These are phyloP conservation scores for Mayetiola destructor DNA, from an alignment of 2,888 invertebrate species.

Conservation along the genomic window DNA sequence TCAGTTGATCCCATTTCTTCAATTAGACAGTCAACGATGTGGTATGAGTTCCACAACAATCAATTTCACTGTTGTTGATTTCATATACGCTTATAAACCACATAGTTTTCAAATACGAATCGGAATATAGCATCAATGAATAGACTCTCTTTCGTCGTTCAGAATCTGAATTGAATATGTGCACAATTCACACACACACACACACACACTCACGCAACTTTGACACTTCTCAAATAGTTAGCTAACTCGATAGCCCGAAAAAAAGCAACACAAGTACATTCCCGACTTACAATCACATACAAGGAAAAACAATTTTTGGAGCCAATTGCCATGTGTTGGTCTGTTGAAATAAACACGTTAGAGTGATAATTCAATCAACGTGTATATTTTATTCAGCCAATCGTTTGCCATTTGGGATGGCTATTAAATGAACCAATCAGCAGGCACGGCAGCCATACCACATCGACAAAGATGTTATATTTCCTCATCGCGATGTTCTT, in stretches of 20 bases:
- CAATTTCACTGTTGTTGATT: constrained; percentile 8
- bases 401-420: constrained; percentile 9
- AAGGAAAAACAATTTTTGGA: background rate
- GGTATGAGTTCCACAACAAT: constrained; percentile 5
- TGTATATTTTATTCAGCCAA: constrained; percentile 14
- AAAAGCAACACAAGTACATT: background rate
- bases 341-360: constrained; percentile 6
- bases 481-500: no score
- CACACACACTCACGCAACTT: no score
- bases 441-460: constrained; percentile 15
- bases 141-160: no score
- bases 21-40: background rate
- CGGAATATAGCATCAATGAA: background rate
- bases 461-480: no score
- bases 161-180: no score
- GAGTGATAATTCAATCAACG: constrained; percentile 13
- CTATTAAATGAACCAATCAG: constrained; percentile 13
- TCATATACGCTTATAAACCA: background rate
- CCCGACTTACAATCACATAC: background rate
- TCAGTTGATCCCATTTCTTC: constrained; percentile 12
- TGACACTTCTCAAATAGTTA: no score
- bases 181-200: no score
- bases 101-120: background rate
- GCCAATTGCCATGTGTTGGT: background rate
- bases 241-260: background rate